Conservation (phyloP, 1,140 invertebrate genomes). For the Drosophila orena region DNA sequence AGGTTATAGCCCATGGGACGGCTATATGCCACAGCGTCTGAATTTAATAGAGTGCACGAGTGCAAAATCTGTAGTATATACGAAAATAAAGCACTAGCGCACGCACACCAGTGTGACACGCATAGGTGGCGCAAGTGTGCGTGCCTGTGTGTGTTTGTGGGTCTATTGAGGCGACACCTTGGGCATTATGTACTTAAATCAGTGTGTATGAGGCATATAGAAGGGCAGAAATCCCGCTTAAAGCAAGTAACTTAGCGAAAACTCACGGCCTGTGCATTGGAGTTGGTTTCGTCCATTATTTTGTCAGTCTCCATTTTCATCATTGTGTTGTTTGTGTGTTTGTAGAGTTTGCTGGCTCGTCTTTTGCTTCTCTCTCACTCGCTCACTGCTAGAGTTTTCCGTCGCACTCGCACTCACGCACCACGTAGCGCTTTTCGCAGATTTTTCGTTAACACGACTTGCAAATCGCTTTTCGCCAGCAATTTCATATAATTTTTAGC, state of each 20-base stretch:
- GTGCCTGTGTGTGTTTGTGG: slow-evolving; percentile 15
- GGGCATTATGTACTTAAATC: slow-evolving; percentile 51
- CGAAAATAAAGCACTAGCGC: slow-evolving; percentile 67
- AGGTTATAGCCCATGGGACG: slow-evolving; percentile 42
- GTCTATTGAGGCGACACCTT: slow-evolving; percentile 66
- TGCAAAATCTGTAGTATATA: slow-evolving; percentile 63
- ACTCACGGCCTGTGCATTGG: slow-evolving; percentile 84
- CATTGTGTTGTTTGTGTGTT: slow-evolving; percentile 77
- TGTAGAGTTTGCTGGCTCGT: slow-evolving; percentile 64
- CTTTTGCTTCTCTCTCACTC: slow-evolving; percentile 22
- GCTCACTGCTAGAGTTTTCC: slow-evolving; percentile 18
- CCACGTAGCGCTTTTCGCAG: slow-evolving; percentile 29
- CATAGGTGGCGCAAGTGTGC: slow-evolving; percentile 1
- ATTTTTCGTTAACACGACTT: slow-evolving; percentile 12
- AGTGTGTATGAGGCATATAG: slow-evolving; percentile 10
- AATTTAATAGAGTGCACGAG: slow-evolving; percentile 74
- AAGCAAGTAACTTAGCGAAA: slow-evolving; percentile 9
- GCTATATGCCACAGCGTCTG: slow-evolving; percentile 24
- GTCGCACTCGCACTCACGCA: slow-evolving; percentile 26
- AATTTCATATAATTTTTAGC: slow-evolving; percentile 33
- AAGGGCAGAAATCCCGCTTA: slow-evolving; percentile 30
- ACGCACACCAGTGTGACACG: slow-evolving; percentile 9
- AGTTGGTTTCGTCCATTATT: slow-evolving; percentile 86
- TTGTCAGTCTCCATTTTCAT: slow-evolving; percentile 86
- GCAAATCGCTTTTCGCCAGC: slow-evolving; percentile 1